A percentile compares a stretch with the other conserved stretches of the same genome.
Conservation (phyloP, 2,888 invertebrate species). For the Noctuana brunneofusca region DNA sequence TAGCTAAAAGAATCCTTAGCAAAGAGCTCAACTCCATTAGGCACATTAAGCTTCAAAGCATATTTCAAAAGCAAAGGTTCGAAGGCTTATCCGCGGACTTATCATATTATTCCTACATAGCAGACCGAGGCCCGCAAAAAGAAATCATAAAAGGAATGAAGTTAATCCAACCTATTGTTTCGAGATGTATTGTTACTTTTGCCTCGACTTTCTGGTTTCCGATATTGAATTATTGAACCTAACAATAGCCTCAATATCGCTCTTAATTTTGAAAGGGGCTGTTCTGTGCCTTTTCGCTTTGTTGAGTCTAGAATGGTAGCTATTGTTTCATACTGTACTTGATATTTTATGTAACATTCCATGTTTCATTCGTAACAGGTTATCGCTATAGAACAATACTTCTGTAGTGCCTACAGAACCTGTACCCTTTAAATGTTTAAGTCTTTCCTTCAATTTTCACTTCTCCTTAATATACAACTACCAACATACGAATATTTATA, state of each 20-base stretch:
- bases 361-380: neutral
- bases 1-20: neutral
- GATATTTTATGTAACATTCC: neutral
- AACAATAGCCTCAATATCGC: constrained; percentile 17
- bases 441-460: too few relatives aligned
- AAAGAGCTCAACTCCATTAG: constrained; percentile 16
- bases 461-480: too few relatives aligned
- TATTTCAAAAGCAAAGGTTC: constrained; percentile 1
- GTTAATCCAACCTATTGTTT: constrained; percentile 30
- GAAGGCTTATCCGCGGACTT: constrained; percentile 8
- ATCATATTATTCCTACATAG: constrained; percentile 11
- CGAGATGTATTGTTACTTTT: constrained; percentile 29
- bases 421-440: too few relatives aligned
- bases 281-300: constrained; percentile 10
- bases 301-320: neutral
- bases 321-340: constrained; percentile 6
- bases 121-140: constrained; percentile 7
- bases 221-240: constrained; percentile 24
- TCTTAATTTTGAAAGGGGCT: constrained; percentile 14
- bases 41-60: constrained; percentile 17
- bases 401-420: too few relatives aligned
- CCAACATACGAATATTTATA: too few relatives aligned
- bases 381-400: too few relatives aligned
- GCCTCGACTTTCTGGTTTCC: constrained; percentile 10
- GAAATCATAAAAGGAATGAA: constrained; percentile 22